Percentiles rank a stretch among this genome's conserved stretches.
Evolutionary conservation across 2,888 invertebrate species (phyloP).

Genomic region (Syritta pipiens): DNA sequence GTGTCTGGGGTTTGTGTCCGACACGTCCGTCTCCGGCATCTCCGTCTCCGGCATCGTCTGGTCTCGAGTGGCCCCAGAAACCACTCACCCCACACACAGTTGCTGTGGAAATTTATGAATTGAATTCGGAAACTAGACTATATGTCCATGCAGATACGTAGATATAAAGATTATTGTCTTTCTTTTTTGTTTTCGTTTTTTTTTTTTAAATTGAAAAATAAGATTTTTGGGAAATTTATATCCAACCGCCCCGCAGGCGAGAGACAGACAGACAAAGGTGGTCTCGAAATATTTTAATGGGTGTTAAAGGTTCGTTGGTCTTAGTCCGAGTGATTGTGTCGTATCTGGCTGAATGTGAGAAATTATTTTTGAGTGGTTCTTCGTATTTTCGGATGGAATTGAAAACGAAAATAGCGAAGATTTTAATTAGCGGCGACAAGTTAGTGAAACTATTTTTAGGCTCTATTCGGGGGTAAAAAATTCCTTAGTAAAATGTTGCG

Average conservation of each 20-base stretch:
- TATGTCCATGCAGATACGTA: not conserved
- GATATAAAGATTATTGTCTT: conserved; percentile 6
- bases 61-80: too few species aligned
- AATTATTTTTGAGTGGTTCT: not conserved
- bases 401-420: conserved; percentile 1
- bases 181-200: not conserved
- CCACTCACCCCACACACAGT: not conserved
- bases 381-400: not conserved
- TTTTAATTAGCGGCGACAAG: conserved; percentile 9
- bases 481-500: too few species aligned
- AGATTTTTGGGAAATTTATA: not conserved
- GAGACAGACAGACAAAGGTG: conserved; percentile 5
- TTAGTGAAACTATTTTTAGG: not conserved
- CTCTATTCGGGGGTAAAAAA: too few species aligned
- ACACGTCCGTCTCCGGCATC: not conserved
- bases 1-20: not conserved
- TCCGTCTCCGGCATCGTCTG: not conserved
- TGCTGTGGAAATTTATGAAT: conserved; percentile 30
- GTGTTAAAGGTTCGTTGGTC: conserved; percentile 33
- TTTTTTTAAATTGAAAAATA: not conserved
- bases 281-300: conserved; percentile 19
- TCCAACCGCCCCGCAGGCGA: not conserved
- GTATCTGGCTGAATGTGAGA: too few species aligned
- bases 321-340: not conserved
- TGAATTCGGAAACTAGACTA: conserved; percentile 1